Conservation (phyloP, 2,888 invertebrate genomes). For the Abrostola tripartita region DNA sequence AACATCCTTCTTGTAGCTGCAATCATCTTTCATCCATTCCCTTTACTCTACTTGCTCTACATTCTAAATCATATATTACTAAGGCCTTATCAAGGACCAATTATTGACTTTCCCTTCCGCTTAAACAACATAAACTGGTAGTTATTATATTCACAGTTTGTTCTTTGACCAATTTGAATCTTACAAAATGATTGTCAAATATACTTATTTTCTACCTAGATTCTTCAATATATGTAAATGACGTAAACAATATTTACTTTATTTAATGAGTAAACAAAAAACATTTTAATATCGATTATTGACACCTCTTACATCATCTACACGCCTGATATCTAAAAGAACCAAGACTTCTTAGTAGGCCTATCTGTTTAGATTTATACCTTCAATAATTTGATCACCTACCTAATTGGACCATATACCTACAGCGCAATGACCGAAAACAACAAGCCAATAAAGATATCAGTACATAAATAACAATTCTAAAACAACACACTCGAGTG, state of each 20-base stretch:
- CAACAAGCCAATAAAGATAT: slow-evolving; percentile 4
- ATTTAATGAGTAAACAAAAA: too few relatives aligned
- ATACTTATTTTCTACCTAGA: too few relatives aligned
- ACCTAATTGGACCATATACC: background rate
- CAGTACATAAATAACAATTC: slow-evolving; percentile 17
- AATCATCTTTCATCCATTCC: slow-evolving; percentile 2
- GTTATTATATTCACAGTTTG: too few relatives aligned
- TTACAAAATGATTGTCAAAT: too few relatives aligned
- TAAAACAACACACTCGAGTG: slow-evolving; percentile 35
- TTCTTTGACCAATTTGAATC: too few relatives aligned
- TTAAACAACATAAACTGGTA: background rate
- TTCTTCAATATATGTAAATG: too few relatives aligned
- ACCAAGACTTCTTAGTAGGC: too few relatives aligned
- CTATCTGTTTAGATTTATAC: background rate
- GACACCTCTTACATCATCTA: too few relatives aligned
- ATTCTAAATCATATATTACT: slow-evolving; percentile 3
- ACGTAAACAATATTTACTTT: too few relatives aligned
- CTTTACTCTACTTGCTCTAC: slow-evolving; percentile 1
- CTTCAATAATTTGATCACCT: background rate
- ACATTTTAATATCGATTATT: too few relatives aligned
- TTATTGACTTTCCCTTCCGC: slow-evolving; percentile 7
- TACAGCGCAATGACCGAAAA: background rate
- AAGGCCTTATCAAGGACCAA: slow-evolving; percentile 1
- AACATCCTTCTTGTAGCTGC: background rate
- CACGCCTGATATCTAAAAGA: too few relatives aligned